Evolutionary conservation across 2,888 invertebrate species (phyloP).

Genomic region (Uropetala carovei): DNA sequence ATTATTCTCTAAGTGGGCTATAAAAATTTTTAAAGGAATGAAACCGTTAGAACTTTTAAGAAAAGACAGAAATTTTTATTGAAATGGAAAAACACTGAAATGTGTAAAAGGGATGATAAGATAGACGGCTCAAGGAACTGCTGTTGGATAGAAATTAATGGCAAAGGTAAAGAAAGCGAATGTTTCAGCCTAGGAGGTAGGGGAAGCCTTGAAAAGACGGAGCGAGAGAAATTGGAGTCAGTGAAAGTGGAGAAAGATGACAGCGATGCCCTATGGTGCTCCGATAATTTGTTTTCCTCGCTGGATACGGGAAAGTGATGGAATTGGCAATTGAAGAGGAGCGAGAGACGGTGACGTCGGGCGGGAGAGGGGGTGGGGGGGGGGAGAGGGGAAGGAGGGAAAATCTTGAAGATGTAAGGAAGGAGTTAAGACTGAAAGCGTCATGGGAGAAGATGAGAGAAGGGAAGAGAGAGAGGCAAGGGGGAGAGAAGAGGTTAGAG

Average conservation of each 20-base stretch:
- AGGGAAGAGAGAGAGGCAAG: not conserved
- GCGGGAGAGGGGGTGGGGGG: not conserved
- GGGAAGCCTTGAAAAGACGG: not conserved
- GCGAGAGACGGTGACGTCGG: not conserved
- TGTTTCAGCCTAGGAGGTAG: not conserved
- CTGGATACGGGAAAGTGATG: not conserved
- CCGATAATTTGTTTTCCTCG: slow-evolving; percentile 13
- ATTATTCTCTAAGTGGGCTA: too few species aligned
- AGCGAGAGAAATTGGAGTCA: not conserved
- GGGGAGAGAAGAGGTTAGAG: not conserved
- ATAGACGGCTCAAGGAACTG: not conserved
- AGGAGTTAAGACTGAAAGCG: not conserved
- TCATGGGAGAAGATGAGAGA: not conserved
- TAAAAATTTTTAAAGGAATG: too few species aligned
- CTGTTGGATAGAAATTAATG: not conserved
- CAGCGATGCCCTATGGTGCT: too few species aligned
- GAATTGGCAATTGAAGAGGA: slow-evolving; percentile 30
- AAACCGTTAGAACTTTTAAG: too few species aligned
- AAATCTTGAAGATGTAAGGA: not conserved
- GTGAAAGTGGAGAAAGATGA: not conserved
- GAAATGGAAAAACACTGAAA: too few species aligned
- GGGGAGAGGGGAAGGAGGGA: not conserved
- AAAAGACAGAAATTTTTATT: too few species aligned
- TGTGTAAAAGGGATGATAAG: too few species aligned
- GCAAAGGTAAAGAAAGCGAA: not conserved